Evolutionary conservation across 2,113 vertebrate species (phyloP), one percentile per base, ranked within the genome.

Genomic region (Corythornis cristatus): DNA sequence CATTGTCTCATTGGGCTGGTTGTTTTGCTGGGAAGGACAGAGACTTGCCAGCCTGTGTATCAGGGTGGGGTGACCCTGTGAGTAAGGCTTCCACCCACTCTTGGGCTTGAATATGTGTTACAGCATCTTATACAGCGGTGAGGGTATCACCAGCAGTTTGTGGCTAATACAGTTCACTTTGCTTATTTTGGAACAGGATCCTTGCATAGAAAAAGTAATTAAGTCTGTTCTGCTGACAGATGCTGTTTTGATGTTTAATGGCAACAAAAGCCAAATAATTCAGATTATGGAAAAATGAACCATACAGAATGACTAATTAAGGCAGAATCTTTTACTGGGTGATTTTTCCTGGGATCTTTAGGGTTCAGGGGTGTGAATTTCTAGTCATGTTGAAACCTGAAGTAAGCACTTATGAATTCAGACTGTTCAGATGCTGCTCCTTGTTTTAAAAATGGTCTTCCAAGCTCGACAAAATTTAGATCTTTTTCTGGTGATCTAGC

Each of bases 231-330:
- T 57, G 37, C 75, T 71, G 26, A 61, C 83, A 83, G 64, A 60
- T 86, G 90, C 79, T 80, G 9, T 43, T 90, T 51, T 90, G 81
- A 83, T 60, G 40, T 79, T 83, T 81, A 66, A 48, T 62, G 60
- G 48, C 65, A 91, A 56, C 82, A 51, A 80, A 83, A 61, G 33
- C 29, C 45, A 79, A 81, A 68, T 79, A 92, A 93, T 74, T 90
- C 74, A 71, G 46, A 25, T 67, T 35, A 35, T 33, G 72, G 60
- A 31, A 16, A 75, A 66, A 40, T 4, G 21, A 62, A 35, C 42
- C 56, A 8, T 61, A 10, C 15, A 54, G 66, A 81, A 2, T 9
- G 37, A 61, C 12, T 79, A 23, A 81, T 83, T 65, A 90, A 73
- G 54, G 58, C 56, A 48, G 78, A 62, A 37, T 60, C 48, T 35